Evolutionary conservation across 1,140 invertebrate genomes (phyloP).

Genomic region (Orussus abietinus): DNA sequence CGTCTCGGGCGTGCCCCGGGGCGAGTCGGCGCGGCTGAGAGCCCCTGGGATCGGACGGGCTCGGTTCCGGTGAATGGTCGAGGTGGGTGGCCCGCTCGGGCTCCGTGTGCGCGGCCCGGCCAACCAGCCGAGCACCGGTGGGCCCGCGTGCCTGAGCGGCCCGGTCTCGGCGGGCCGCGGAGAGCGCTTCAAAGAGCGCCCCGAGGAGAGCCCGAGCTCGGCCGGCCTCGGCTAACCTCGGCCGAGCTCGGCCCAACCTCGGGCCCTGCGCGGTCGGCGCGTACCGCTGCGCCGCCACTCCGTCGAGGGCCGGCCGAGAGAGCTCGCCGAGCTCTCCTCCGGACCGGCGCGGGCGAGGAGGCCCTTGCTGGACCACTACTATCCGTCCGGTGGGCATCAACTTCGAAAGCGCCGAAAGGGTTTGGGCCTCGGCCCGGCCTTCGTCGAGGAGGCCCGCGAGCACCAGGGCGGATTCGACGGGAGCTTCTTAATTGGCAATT

Average conservation of each 20-base stretch:
- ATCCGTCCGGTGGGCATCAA: conserved; percentile 25
- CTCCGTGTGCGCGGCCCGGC: conserved; percentile 39
- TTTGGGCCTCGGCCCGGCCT: neutral
- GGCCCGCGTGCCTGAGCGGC: conserved; percentile 39
- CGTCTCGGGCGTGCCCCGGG: no score
- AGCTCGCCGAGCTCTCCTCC: no score
- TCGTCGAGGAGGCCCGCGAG: neutral
- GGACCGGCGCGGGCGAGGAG: no score
- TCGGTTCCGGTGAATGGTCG: conserved; percentile 55
- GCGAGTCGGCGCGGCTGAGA: conserved; percentile 32
- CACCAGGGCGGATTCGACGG: neutral
- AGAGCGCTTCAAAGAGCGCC: conserved; percentile 19
- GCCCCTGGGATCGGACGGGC: conserved; percentile 48
- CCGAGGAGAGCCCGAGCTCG: conserved; percentile 1
- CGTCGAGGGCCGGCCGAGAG: conserved; percentile 27
- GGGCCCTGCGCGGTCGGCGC: conserved; percentile 38
- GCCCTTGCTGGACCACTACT: conserved; percentile 1
- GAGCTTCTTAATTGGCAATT: conserved; percentile 19
- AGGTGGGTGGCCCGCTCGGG: conserved; percentile 51
- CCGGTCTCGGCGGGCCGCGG: conserved; percentile 18
- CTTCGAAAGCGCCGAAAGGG: conserved; percentile 19
- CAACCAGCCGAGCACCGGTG: conserved; percentile 29
- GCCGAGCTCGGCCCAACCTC: conserved; percentile 32
- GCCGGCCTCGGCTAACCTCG: conserved; percentile 20
- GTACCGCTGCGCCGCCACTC: conserved; percentile 27